phyloP scores from a whole-genome alignment of 1,140 invertebrate genomes.

The Phthorimaea operculella region DNA sequence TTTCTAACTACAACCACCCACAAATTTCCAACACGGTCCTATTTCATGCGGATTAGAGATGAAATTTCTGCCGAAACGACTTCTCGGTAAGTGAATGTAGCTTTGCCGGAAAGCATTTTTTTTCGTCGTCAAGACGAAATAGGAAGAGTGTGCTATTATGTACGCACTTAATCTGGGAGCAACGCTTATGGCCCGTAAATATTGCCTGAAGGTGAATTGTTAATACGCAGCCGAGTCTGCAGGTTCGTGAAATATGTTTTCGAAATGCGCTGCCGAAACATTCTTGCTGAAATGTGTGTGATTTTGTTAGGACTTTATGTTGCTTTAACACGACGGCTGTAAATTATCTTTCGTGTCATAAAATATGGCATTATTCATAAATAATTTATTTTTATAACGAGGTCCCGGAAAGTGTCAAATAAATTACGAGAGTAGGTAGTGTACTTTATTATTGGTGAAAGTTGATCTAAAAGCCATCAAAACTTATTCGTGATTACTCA shows the following conservation, averaged over 20 bases:
- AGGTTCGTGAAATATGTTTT: slow-evolving; percentile 1
- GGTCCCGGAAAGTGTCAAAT: too few species aligned
- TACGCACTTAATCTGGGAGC: slow-evolving; percentile 41
- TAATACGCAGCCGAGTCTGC: slow-evolving; percentile 15
- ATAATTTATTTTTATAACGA: too few species aligned
- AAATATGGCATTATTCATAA: too few species aligned
- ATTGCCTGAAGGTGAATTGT: slow-evolving; percentile 26
- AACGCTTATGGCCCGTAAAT: slow-evolving; percentile 29
- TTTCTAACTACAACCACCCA: background rate
- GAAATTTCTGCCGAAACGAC: background rate
- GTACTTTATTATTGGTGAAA: too few species aligned
- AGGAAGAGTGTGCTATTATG: slow-evolving; percentile 30
- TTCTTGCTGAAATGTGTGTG: background rate
- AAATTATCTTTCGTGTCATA: too few species aligned
- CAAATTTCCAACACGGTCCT: background rate
- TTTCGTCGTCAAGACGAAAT: background rate
- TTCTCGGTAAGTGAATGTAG: background rate
- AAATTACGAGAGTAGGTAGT: too few species aligned
- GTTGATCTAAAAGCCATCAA: too few species aligned
- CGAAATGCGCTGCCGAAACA: background rate
- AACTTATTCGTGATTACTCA: too few species aligned
- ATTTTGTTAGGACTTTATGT: background rate
- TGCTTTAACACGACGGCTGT: background rate
- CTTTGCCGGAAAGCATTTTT: background rate
- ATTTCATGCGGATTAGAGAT: background rate